Evolutionary conservation across 2,797 vertebrate genomes (phyloP), one percentile per base, ranked within the genome.

Genomic region (Diceros bicornis): DNA sequence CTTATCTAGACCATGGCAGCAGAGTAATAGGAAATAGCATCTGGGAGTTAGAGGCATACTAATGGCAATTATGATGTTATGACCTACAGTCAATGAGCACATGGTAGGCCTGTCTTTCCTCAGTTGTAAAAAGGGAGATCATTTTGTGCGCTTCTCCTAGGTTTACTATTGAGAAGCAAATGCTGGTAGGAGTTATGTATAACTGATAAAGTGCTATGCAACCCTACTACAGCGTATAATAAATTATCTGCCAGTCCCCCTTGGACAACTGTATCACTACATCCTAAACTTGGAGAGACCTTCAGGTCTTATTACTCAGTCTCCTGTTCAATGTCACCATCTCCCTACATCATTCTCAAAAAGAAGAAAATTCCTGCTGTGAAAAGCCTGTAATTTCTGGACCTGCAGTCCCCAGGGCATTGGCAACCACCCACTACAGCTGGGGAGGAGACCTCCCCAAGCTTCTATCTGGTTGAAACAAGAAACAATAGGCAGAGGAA

Each of bases 21-120:
- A 77, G 47, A 95, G n/a, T 66, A 77, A 93, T 4, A 69, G 18
- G 41, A 79, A 84, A 91, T 8, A 81, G 66, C 25, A 94, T 86
- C 34, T 57, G 32, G 27, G 52, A 83, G 7, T 92, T 34, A 95
- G 9, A 92, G 88, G 37, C 21, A 75, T 68, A 79, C 59, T 72
- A 81, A 34, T 64, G 47, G 89, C 61, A 27, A 11, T 52, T 75
- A 87, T 90, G 25, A 62, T 32, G 7, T 50, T 62, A 87, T 93
- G 59, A 68, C 27, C 18, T 68, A 62, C 8, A 0, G 59, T 34
- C 86, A 87, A 44, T 41, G 29, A 88, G 27, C 37, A 82, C 34
- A 32, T 18, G 27, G 37, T 81, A 83, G 32, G 18, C 32, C 32
- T 82, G 10, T 14, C 55, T 78, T 93, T 84, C 66, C 21, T 82